Percentiles rank a stretch among this genome's conserved stretches.
These are phyloP conservation scores for Nomada hirtipes DNA, from an alignment of 2,888 invertebrate species.

Conservation along the genomic window DNA sequence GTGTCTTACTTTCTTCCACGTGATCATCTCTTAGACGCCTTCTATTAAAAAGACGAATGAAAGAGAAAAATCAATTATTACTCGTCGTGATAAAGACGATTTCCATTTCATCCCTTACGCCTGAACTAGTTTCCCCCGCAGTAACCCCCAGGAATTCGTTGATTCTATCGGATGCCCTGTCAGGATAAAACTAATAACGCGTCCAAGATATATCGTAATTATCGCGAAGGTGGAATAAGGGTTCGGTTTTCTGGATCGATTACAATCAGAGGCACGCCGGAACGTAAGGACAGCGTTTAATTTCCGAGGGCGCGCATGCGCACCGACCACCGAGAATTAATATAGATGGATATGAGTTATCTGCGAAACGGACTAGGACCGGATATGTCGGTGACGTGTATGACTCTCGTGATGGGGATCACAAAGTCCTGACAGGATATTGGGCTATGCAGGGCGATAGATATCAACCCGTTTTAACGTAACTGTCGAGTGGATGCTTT, in stretches of 20 bases:
- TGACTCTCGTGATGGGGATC: conserved; percentile 80
- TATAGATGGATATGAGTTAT: conserved; percentile 82
- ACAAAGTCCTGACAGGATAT: conserved; percentile 77
- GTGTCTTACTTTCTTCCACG: too few relatives aligned
- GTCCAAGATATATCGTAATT: conserved; percentile 46
- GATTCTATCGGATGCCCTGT: conserved; percentile 16
- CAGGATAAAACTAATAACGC: conserved; percentile 44
- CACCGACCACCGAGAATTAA: conserved; percentile 73
- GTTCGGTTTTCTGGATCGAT: conserved; percentile 61
- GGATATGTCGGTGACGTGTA: conserved; percentile 80
- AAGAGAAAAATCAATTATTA: background rate
- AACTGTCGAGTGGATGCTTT: conserved; percentile 80
- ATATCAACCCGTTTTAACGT: conserved; percentile 81
- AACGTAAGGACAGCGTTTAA: conserved; percentile 72
- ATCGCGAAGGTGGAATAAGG: conserved; percentile 47
- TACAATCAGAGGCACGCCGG: conserved; percentile 56
- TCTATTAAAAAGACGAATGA: too few relatives aligned
- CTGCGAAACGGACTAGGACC: conserved; percentile 66
- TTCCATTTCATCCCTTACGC: background rate
- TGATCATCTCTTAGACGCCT: too few relatives aligned
- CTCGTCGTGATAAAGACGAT: background rate
- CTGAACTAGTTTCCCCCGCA: background rate
- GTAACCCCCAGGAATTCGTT: background rate
- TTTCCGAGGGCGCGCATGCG: conserved; percentile 72
- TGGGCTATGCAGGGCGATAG: conserved; percentile 75